A percentile compares a stretch with the other conserved stretches of the same genome.
Evolutionary conservation across 2,797 vertebrate species (phyloP).

Genomic region (Megaceryle alcyon): DNA sequence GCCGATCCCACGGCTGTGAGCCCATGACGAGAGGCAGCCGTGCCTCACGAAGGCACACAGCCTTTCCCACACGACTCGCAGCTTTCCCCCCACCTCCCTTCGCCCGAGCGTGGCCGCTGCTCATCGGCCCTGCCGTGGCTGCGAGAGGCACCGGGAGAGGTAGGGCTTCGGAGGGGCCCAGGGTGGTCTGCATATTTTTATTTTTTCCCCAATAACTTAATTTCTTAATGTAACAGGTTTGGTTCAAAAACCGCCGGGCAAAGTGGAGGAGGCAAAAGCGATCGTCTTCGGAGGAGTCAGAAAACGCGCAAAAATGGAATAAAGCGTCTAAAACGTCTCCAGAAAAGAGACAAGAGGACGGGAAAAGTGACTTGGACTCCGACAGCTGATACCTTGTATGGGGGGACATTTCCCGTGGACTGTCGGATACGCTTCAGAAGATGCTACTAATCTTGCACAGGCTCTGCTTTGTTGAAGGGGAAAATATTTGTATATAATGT

Average conservation of each 20-base stretch:
- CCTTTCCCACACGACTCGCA: not conserved
- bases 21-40: not conserved
- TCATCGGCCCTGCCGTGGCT: not conserved
- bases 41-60: not conserved
- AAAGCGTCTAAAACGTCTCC: constrained; percentile 86
- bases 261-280: constrained; percentile 98
- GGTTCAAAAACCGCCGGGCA: constrained; percentile 98
- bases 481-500: constrained; percentile 85
- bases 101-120: not conserved
- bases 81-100: not conserved
- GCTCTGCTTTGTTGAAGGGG: constrained; percentile 77
- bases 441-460: constrained; percentile 83
- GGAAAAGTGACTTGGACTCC: constrained; percentile 93
- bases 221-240: constrained; percentile 83
- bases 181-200: not conserved
- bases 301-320: constrained; percentile 94
- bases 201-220: not conserved
- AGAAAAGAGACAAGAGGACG: constrained; percentile 87
- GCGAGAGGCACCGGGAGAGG: not conserved
- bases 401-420: constrained; percentile 46
- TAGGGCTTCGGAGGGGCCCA: not conserved
- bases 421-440: constrained; percentile 66
- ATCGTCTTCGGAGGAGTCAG: constrained; percentile 96
- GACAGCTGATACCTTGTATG: constrained; percentile 88
- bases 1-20: not conserved